These are phyloP conservation scores for Trinectes maculatus DNA, from an alignment of 2,113 vertebrate species.

Conservation along the genomic window DNA sequence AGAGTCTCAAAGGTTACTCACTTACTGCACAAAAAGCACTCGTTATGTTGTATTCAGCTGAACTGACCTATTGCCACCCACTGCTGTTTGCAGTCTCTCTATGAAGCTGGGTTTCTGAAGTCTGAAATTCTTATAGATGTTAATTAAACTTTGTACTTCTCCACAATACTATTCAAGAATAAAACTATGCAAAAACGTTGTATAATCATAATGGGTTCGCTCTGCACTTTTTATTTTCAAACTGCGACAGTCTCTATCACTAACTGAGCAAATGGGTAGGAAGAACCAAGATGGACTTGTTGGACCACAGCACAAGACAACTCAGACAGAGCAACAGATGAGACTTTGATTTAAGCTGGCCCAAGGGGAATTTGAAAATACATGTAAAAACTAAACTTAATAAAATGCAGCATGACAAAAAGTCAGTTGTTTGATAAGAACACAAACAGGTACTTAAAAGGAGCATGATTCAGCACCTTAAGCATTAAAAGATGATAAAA, in stretches of 20 bases:
- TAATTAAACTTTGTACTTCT: neutral
- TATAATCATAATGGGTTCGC: too few species aligned
- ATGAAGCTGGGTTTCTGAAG: neutral
- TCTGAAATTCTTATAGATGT: neutral
- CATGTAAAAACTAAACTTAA: neutral
- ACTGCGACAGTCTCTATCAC: neutral
- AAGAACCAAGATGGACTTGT: too few species aligned
- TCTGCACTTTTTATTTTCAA: too few species aligned
- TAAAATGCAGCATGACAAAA: neutral
- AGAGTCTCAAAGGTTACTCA: slow-evolving; percentile 13
- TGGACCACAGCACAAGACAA: neutral
- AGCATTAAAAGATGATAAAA: slow-evolving; percentile 8
- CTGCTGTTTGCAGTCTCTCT: too few species aligned
- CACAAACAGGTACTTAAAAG: neutral
- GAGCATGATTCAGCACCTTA: neutral
- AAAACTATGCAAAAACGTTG: neutral
- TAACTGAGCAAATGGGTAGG: neutral
- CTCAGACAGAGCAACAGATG: slow-evolving; percentile 1
- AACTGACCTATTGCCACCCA: neutral
- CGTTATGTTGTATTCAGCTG: neutral
- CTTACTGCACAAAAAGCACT: slow-evolving; percentile 5
- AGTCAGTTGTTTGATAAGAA: neutral
- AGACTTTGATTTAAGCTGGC: neutral
- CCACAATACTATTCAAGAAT: neutral
- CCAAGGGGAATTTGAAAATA: neutral